Evolutionary conservation across 2,888 invertebrate genomes (phyloP).

Genomic region (Caenorhabditis imperialis): DNA sequence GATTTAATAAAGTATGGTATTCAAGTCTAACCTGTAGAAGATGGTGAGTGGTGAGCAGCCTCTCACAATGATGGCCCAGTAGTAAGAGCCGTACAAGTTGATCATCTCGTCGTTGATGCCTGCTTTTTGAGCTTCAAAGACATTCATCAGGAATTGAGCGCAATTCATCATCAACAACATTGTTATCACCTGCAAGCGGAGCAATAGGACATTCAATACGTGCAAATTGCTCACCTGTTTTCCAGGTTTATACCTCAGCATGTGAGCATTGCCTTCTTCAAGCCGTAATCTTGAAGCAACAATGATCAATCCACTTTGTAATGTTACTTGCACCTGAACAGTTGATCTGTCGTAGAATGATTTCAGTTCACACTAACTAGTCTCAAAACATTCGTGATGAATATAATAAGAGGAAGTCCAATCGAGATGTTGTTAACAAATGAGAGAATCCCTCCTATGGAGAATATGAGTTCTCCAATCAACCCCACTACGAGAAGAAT

Average conservation of each 20-base stretch:
- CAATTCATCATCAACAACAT: slow-evolving; percentile 80
- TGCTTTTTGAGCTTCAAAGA: slow-evolving; percentile 83
- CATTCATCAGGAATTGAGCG: slow-evolving; percentile 84
- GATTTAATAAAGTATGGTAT: neutral
- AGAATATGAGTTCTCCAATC: slow-evolving; percentile 65
- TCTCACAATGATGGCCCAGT: slow-evolving; percentile 83
- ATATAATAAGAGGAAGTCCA: slow-evolving; percentile 57
- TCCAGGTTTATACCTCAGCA: slow-evolving; percentile 68
- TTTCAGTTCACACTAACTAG: slow-evolving; percentile 23
- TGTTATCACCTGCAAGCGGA: slow-evolving; percentile 63
- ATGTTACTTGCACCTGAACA: slow-evolving; percentile 60
- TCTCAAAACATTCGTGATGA: slow-evolving; percentile 61
- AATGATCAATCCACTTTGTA: slow-evolving; percentile 66
- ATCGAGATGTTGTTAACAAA: slow-evolving; percentile 60
- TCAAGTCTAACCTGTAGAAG: slow-evolving; percentile 80
- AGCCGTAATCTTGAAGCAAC: slow-evolving; percentile 56
- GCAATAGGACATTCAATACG: neutral
- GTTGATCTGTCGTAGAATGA: neutral
- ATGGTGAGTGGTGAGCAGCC: slow-evolving; percentile 83
- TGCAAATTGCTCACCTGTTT: slow-evolving; percentile 56
- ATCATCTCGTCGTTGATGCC: slow-evolving; percentile 68
- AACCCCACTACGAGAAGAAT: slow-evolving; percentile 67
- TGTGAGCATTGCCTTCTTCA: slow-evolving; percentile 54
- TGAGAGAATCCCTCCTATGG: slow-evolving; percentile 66
- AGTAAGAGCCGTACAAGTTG: slow-evolving; percentile 82